Conservation (phyloP, 30 jellyfish, hydroid and myxozoan species). For the Sanderia malayensis region DNA sequence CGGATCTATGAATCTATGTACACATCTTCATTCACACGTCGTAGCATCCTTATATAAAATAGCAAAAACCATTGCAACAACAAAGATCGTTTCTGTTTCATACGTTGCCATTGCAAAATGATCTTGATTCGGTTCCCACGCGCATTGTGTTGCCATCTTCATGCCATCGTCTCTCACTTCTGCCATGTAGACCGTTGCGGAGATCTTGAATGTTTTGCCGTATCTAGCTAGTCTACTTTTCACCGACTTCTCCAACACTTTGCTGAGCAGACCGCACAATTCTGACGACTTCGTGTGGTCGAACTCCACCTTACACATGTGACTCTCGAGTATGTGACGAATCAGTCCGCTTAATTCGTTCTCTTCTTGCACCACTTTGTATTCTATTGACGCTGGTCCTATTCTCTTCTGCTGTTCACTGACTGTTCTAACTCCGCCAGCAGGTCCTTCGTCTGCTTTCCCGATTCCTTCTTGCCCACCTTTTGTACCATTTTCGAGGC, state of each 20-base stretch:
- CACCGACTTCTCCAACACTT: slow-evolving; percentile 54
- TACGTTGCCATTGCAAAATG: slow-evolving; percentile 86
- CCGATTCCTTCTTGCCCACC: background rate
- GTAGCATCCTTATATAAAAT: slow-evolving; percentile 41
- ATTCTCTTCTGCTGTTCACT: background rate
- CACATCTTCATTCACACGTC: too few species aligned
- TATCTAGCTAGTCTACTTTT: slow-evolving; percentile 47
- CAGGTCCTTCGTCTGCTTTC: background rate
- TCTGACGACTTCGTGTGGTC: slow-evolving; percentile 58
- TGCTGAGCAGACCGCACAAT: slow-evolving; percentile 73
- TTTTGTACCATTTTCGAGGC: background rate
- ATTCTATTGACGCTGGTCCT: background rate
- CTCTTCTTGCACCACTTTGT: slow-evolving; percentile 4
- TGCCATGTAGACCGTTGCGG: slow-evolving; percentile 77
- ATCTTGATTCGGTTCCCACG: slow-evolving; percentile 79
- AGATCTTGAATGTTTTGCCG: slow-evolving; percentile 49
- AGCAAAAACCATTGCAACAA: slow-evolving; percentile 83
- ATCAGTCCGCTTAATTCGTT: slow-evolving; percentile 42
- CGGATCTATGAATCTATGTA: too few species aligned
- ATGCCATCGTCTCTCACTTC: slow-evolving; percentile 78
- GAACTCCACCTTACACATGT: slow-evolving; percentile 34
- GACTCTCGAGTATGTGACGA: slow-evolving; percentile 44
- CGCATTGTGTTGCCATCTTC: slow-evolving; percentile 91
- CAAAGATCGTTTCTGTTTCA: slow-evolving; percentile 70
- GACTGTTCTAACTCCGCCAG: background rate